Percentiles rank a stretch among this genome's conserved stretches.
These are phyloP conservation scores for Boloria euphrosyne DNA, from an alignment of 2,888 invertebrate genomes.

Conservation along the genomic window DNA sequence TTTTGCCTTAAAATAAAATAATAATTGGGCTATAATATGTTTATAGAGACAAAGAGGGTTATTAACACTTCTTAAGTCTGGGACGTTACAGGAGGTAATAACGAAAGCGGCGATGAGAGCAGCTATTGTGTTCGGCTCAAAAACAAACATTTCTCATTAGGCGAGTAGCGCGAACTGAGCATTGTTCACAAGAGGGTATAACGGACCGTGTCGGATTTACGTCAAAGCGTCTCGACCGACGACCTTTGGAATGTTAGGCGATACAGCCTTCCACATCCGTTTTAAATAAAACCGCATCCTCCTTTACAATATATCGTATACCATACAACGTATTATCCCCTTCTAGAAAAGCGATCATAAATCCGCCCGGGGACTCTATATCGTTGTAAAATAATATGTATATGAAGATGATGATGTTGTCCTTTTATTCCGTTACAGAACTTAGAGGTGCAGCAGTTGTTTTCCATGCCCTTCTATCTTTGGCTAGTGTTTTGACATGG, in stretches of 20 bases:
- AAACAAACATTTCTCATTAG: conserved; percentile 81
- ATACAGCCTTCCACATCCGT: conserved; percentile 37
- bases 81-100: conserved; percentile 59
- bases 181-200: conserved; percentile 78
- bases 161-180: conserved; percentile 69
- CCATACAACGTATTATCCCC: conserved; percentile 10
- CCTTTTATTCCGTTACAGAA: too few species aligned
- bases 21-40: neutral
- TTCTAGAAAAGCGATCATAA: neutral
- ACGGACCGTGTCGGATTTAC: conserved; percentile 77
- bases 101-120: conserved; percentile 68
- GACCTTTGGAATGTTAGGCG: conserved; percentile 58
- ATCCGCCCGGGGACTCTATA: conserved; percentile 9
- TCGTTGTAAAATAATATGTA: neutral
- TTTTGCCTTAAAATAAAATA: neutral
- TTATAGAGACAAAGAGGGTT: conserved; percentile 44
- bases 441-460: too few species aligned
- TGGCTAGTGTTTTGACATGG: too few species aligned
- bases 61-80: conserved; percentile 57
- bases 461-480: too few species aligned
- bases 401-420: too few species aligned
- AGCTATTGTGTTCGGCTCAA: conserved; percentile 71
- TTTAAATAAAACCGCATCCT: conserved; percentile 32
- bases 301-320: conserved; percentile 29
- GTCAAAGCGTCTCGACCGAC: conserved; percentile 63